A percentile compares a stretch with the other conserved stretches of the same genome.
Evolutionary conservation across 2,888 invertebrate species (phyloP).

Genomic region (Dicyrtoma fusca): DNA sequence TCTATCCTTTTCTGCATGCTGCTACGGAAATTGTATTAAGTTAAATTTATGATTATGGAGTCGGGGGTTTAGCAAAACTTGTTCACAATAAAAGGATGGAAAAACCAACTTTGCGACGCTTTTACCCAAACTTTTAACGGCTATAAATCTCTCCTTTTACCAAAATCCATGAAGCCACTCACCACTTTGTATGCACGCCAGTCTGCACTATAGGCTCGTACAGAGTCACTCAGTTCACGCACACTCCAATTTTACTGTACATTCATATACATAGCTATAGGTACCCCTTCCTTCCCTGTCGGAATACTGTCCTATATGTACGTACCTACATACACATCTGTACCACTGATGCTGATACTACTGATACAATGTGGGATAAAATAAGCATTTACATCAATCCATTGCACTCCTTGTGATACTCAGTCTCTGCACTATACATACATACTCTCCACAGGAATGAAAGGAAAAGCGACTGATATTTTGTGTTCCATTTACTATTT

Average conservation of each 20-base stretch:
- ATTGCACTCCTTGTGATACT: neutral
- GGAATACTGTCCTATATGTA: too few species aligned
- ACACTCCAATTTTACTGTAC: too few species aligned
- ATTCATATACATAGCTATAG: too few species aligned
- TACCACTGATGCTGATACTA: too few species aligned
- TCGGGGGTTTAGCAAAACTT: conserved; percentile 40
- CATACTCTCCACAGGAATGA: too few species aligned
- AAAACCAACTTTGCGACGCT: conserved; percentile 53
- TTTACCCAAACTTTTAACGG: conserved; percentile 55
- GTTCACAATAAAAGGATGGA: conserved; percentile 46
- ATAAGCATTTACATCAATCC: conserved; percentile 16
- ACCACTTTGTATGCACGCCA: conserved; percentile 30
- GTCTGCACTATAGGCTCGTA: too few species aligned
- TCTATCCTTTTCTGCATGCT: conserved; percentile 49
- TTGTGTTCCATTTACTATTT: too few species aligned
- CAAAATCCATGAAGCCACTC: conserved; percentile 29
- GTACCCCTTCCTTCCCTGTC: too few species aligned
- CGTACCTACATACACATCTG: too few species aligned
- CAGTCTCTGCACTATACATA: too few species aligned
- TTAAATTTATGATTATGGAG: conserved; percentile 56
- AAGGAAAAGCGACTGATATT: too few species aligned
- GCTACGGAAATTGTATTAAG: conserved; percentile 54
- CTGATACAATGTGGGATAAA: neutral
- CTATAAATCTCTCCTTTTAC: conserved; percentile 52
- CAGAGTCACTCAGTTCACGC: too few species aligned